phyloP scores from a whole-genome alignment of 2,888 invertebrate genomes.

The Athripsodes cinereus region DNA sequence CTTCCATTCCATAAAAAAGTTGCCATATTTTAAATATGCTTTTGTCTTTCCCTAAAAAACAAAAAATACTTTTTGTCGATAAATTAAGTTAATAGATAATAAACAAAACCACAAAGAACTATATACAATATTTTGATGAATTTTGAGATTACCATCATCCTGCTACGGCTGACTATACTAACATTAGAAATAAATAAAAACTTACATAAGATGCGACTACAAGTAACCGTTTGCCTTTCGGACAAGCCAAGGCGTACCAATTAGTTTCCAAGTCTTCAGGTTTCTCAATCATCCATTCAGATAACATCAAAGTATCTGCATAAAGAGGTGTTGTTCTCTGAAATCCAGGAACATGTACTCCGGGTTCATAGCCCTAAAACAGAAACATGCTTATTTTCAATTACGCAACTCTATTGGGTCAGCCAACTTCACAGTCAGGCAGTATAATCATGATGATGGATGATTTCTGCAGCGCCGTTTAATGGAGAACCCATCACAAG shows the following conservation, averaged over 20 bases:
- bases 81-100: too few relatives aligned
- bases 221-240: slow-evolving; percentile 76
- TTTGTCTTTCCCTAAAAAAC: slow-evolving; percentile 58
- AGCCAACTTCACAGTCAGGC: too few relatives aligned
- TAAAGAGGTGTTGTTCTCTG: slow-evolving; percentile 35
- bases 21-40: slow-evolving; percentile 62
- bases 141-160: too few relatives aligned
- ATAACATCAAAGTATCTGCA: slow-evolving; percentile 66
- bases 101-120: too few relatives aligned
- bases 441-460: too few relatives aligned
- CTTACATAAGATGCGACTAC: slow-evolving; percentile 66
- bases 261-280: slow-evolving; percentile 67
- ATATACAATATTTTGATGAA: too few relatives aligned
- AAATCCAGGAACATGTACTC: slow-evolving; percentile 45
- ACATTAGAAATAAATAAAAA: too few relatives aligned
- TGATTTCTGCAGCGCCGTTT: too few relatives aligned
- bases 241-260: slow-evolving; percentile 75
- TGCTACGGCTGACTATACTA: too few relatives aligned
- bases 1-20: slow-evolving; percentile 47
- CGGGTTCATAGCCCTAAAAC: slow-evolving; percentile 40
- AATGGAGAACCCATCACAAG: too few relatives aligned
- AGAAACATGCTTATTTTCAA: neutral
- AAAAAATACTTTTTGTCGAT: too few relatives aligned
- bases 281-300: slow-evolving; percentile 89
- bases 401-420: too few relatives aligned